Base-by-base conservation (phyloP, 2,888 invertebrate species). In the Dynastes tityus region DNA sequence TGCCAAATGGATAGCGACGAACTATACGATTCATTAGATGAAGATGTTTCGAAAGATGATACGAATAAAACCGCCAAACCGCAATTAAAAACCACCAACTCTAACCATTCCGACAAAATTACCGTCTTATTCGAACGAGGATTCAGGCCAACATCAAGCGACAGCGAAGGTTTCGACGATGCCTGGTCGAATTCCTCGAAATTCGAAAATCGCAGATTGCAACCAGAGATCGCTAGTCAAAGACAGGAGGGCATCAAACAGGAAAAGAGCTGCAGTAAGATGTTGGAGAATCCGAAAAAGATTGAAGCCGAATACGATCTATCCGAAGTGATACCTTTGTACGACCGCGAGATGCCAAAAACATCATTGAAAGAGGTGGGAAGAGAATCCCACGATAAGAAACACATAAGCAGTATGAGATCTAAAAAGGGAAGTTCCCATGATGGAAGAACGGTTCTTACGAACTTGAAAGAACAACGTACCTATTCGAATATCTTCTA, bases 1-100 rank as follows among this genome's bases (percentile, higher is more conserved):
- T 78, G 78, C 70, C 76, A 58, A 55, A 82, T 82, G 82, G 80
- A 81, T 29, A 80, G 79, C 37, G 83, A 83, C 53, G 78, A 76
- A 16, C 74, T 82, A 16, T 83, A 83, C 76, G 83, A 83, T 80
- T 83, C 83, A 5, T 70, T 83, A 32, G 82, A 83, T 22, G 82
- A 82, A 49, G 80, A 79, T 51, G 11, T 9, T 29, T 51, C 51
- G 1, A 13, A 8, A 5, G 40, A 11, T 8, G 22, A 40, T 1
- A n/a, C 67, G 22, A 49, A 45, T 13, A 51, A 11, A 22, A 2
- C 51, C 51, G 9, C 32, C 63, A 63, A 63, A 63, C 29, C 11
- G 3, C 61, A 22, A 61, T 16, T 3, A 53, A 65, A 40, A 16
- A n/a, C 40, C n/a, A 65, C 45, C 13, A 40, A 32, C 40, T 16